Evolutionary conservation across 2,113 vertebrate species (phyloP), one percentile per base, ranked within the genome.

Genomic region (Sinosuthora webbiana): DNA sequence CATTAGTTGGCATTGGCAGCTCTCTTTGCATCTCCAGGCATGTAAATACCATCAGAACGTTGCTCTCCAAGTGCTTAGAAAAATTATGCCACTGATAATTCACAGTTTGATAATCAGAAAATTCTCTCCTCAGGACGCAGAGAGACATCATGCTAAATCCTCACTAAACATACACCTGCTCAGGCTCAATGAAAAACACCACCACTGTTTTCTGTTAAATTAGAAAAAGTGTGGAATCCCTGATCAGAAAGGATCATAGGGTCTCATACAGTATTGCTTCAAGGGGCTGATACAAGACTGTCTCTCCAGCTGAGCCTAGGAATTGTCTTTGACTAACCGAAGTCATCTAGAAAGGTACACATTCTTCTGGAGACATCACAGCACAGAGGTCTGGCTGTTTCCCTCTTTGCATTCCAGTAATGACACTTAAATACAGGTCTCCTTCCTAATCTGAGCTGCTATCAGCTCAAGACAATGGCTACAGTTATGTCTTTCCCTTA

Each of bases 71-170:
- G 35, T 44, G 44, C 85, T 83, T 62, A 52, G 52, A 55, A 80
- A 94, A 73, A 85, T 81, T 62, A 71, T 50, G n/a, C 63, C 35
- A 57, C 68, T 86, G 55, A 71, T 28, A 60, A 31, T 78, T 96
- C 60, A 90, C 60, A 81, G 68, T 93, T 47, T 68, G 47, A 63
- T 88, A 86, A 71, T 71, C 56, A 86, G 84, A 90, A 93, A 87
- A 89, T 74, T 90, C 44, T 56, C 27, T 45, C 22, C 41, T 76
- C 56, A 47, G 45, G 53, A 56, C 27, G 83, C 21, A 25, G 45
- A 37, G 23, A 88, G 59, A 55, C 24, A 45, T 75, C 25, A 33
- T 9, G 24, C 42, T 83, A 55, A 71, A 65, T 83, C 45, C 35
- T 67, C 44, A 20, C 41, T 75, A 69, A 87, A 64, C 25, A 71